Evolutionary conservation across 2,113 vertebrate genomes (phyloP).

Genomic region (Leucosticte australis): DNA sequence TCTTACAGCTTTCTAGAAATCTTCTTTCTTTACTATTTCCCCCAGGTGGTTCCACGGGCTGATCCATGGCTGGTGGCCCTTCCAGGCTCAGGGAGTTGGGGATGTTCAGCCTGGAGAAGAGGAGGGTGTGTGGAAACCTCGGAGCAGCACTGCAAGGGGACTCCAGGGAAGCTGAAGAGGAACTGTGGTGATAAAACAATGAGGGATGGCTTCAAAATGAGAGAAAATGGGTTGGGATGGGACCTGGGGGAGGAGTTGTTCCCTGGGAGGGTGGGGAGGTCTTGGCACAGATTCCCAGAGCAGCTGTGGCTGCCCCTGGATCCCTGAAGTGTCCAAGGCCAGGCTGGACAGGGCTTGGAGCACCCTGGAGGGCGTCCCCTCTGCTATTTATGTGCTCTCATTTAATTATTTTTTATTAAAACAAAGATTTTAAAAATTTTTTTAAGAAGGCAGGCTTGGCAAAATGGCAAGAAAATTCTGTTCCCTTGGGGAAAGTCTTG

Average conservation of each 20-base stretch:
- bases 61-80: not conserved
- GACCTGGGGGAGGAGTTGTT: not conserved
- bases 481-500: not conserved
- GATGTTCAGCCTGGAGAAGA: not conserved
- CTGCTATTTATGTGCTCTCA: not conserved
- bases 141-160: too few relatives aligned
- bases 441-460: not conserved
- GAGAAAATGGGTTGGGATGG: not conserved
- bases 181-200: not conserved
- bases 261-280: fast-evolving
- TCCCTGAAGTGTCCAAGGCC: not conserved
- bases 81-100: not conserved
- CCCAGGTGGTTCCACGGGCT: not conserved
- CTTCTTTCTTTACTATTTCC: not conserved
- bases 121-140: not conserved
- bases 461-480: not conserved
- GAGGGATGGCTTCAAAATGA: not conserved
- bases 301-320: not conserved
- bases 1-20: not conserved
- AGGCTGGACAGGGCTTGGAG: not conserved
- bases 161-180: not conserved
- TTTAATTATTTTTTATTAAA: not conserved
- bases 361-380: fast-evolving
- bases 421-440: not conserved
- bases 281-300: not conserved